Conservation (phyloP, 2,888 invertebrate genomes). For the Lacanobia oleracea region DNA sequence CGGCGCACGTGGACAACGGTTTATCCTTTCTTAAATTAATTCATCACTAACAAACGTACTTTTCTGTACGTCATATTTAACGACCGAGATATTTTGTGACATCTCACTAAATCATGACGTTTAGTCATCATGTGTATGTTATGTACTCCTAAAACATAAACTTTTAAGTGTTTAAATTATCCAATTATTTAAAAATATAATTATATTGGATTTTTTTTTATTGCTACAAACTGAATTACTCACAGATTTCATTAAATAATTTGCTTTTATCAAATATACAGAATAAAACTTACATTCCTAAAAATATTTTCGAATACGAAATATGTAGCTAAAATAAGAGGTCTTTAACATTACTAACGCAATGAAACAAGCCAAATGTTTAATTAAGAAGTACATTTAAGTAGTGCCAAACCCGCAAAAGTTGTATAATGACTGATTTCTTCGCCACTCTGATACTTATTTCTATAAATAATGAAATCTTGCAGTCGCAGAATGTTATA, state of each 20-base stretch:
- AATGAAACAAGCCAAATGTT: conserved; percentile 25
- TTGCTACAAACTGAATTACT: conserved; percentile 42
- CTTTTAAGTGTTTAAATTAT: conserved; percentile 8
- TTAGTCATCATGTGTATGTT: not conserved
- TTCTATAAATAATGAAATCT: conserved; percentile 5
- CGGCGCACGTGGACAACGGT: not conserved
- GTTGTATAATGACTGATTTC: conserved; percentile 24
- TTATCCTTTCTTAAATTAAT: conserved; percentile 1
- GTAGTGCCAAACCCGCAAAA: conserved; percentile 17
- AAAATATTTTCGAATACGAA: conserved; percentile 44
- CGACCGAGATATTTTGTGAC: conserved; percentile 12
- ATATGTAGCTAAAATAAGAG: conserved; percentile 36
- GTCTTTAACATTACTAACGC: conserved; percentile 31
- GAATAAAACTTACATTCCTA: conserved; percentile 23
- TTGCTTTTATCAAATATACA: conserved; percentile 26
- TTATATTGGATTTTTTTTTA: conserved; percentile 17
- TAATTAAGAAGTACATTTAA: conserved; percentile 21
- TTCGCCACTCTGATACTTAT: conserved; percentile 3
- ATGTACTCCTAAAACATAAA: conserved; percentile 11
- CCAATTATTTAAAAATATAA: conserved; percentile 24
- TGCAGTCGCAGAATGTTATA: conserved; percentile 14
- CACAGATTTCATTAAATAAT: conserved; percentile 29
- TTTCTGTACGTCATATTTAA: not conserved
- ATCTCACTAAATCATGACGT: conserved; percentile 4
- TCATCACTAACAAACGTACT: conserved; percentile 1